Conservation (phyloP, 1,140 invertebrate genomes). For the Eubasilissa regina region DNA sequence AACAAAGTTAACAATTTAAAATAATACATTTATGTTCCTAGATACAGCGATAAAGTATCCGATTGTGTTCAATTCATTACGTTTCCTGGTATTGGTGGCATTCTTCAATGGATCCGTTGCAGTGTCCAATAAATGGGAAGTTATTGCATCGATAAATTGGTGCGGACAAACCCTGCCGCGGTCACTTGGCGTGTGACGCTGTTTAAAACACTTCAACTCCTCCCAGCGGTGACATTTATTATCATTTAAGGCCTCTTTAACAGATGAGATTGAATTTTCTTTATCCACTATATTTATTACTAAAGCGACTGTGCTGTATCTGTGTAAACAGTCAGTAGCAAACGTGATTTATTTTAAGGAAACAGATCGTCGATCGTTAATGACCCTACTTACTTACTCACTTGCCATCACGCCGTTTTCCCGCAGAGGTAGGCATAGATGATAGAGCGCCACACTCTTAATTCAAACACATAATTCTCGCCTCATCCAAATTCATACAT, state of each 20-base stretch:
- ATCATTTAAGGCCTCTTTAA: slow-evolving; percentile 14
- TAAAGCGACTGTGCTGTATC: too few species aligned
- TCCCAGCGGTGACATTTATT: slow-evolving; percentile 14
- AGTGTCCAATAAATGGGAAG: slow-evolving; percentile 57
- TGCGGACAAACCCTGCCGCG: slow-evolving; percentile 37
- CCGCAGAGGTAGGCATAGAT: too few species aligned
- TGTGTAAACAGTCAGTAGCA: too few species aligned
- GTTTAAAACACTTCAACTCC: slow-evolving; percentile 55
- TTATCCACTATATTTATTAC: too few species aligned
- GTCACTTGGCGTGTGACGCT: slow-evolving; percentile 15
- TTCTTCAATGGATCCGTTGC: slow-evolving; percentile 51
- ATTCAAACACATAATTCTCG: too few species aligned
- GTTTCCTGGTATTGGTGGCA: slow-evolving; percentile 15
- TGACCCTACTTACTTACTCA: too few species aligned
- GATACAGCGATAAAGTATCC: neutral
- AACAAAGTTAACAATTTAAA: too few species aligned
- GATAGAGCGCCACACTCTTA: too few species aligned
- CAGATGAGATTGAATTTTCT: neutral
- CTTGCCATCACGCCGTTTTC: too few species aligned
- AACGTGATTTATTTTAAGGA: too few species aligned
- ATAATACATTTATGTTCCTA: neutral
- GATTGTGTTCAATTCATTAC: slow-evolving; percentile 8
- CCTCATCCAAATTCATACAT: too few species aligned
- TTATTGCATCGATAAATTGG: slow-evolving; percentile 54
- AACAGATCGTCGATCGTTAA: too few species aligned